These are phyloP conservation scores for Chrysoperla carnea DNA, from an alignment of 1,140 invertebrate genomes.

Conservation along the genomic window DNA sequence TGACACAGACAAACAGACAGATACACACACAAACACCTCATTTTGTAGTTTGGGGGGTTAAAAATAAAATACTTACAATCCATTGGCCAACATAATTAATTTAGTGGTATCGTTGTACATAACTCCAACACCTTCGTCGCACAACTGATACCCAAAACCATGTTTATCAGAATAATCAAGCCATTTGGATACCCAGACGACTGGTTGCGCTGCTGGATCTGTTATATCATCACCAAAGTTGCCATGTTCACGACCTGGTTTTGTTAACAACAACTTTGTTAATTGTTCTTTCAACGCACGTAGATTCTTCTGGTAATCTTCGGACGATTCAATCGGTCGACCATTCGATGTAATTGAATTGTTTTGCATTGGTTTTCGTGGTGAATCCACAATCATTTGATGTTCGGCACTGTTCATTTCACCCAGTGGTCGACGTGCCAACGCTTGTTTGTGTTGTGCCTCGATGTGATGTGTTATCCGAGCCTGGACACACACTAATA, in stretches of 20 bases:
- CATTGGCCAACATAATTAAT: conserved; percentile 72
- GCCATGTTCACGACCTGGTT: conserved; percentile 18
- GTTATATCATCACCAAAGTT: conserved; percentile 64
- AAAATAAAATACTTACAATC: conserved; percentile 54
- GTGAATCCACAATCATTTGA: conserved; percentile 1
- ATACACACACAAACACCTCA: too few relatives aligned
- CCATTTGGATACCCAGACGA: conserved; percentile 96
- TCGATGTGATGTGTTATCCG: conserved; percentile 53
- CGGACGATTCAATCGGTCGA: conserved; percentile 17
- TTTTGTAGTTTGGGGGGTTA: too few relatives aligned
- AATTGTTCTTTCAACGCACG: conserved; percentile 32
- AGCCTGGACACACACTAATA: too few relatives aligned
- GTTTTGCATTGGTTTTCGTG: conserved; percentile 13
- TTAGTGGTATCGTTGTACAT: conserved; percentile 92
- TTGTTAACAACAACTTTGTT: conserved; percentile 22
- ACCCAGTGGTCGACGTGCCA: conserved; percentile 43
- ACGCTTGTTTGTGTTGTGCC: conserved; percentile 20
- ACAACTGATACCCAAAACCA: conserved; percentile 92
- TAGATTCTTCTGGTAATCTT: conserved; percentile 28
- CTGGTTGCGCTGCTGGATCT: conserved; percentile 80
- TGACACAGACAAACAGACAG: too few relatives aligned
- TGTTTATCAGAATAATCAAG: conserved; percentile 98
- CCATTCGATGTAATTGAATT: conserved; percentile 24
- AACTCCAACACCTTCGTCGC: conserved; percentile 87
- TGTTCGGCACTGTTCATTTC: conserved; percentile 36